Conservation (phyloP, 1,140 invertebrate species). For the Augochlora pura region DNA sequence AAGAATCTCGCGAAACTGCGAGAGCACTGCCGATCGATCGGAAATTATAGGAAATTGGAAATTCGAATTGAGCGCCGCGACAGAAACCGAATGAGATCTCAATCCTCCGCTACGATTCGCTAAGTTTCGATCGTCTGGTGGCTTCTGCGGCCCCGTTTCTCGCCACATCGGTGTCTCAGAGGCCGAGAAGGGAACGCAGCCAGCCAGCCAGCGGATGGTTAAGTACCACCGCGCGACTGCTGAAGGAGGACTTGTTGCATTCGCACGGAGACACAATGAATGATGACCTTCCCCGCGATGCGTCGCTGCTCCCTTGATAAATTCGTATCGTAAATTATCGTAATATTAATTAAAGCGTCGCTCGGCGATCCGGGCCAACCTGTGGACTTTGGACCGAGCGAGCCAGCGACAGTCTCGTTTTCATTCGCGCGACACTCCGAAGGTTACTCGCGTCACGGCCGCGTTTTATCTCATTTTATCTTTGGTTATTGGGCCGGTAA, state of each 20-base stretch:
- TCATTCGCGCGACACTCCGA: not conserved
- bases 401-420: not conserved
- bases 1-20: too few relatives aligned
- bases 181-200: not conserved
- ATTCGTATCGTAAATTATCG: constrained; percentile 1
- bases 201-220: not conserved
- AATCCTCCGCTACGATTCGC: not conserved
- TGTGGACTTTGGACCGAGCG: not conserved
- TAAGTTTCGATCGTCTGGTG: not conserved
- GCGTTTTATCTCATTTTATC: too few relatives aligned
- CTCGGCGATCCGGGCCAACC: not conserved
- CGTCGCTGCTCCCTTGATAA: not conserved
- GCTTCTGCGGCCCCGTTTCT: not conserved
- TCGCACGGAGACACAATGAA: not conserved
- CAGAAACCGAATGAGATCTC: constrained; percentile 1
- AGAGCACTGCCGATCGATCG: not conserved
- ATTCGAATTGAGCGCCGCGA: not conserved
- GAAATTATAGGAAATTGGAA: constrained; percentile 32
- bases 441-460: too few relatives aligned
- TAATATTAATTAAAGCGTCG: constrained; percentile 1
- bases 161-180: not conserved
- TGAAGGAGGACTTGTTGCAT: constrained; percentile 3
- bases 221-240: not conserved
- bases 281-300: not conserved
- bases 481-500: too few relatives aligned